Conservation (phyloP, 2,113 vertebrate species). For the Vidua macroura region DNA sequence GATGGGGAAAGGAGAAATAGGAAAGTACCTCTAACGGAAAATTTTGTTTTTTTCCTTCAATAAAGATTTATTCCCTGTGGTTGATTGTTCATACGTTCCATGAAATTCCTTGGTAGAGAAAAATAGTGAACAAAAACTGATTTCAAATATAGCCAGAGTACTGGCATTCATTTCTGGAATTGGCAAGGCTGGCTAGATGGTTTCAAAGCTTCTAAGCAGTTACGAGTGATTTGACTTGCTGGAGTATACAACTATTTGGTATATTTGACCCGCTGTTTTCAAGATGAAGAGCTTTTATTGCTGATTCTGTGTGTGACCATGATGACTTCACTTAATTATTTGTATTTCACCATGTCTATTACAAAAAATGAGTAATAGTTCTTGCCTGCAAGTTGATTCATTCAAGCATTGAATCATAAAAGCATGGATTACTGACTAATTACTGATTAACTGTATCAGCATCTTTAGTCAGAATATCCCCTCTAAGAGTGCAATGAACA, state of each 20-base stretch:
- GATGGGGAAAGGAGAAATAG: neutral
- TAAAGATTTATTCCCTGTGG: neutral
- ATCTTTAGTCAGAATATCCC: neutral
- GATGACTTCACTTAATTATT: neutral
- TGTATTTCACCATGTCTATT: neutral
- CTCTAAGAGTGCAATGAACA: neutral
- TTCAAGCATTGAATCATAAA: conserved; percentile 22
- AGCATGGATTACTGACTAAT: conserved; percentile 21
- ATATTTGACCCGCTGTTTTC: neutral
- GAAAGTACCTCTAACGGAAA: neutral
- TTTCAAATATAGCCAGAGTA: neutral
- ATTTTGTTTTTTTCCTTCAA: neutral
- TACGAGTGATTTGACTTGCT: neutral
- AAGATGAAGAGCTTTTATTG: neutral
- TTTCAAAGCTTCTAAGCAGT: neutral
- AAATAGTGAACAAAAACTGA: neutral
- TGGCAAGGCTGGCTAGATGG: neutral
- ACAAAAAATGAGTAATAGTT: conserved; percentile 11
- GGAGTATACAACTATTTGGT: neutral
- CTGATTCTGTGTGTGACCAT: neutral
- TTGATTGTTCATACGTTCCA: neutral
- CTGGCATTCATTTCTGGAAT: neutral
- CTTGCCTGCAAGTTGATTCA: conserved; percentile 25
- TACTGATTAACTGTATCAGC: conserved; percentile 20
- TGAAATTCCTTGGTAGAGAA: neutral